phyloP scores from a whole-genome alignment of 1,140 invertebrate genomes.

The Brachionus rotundiformis region DNA sequence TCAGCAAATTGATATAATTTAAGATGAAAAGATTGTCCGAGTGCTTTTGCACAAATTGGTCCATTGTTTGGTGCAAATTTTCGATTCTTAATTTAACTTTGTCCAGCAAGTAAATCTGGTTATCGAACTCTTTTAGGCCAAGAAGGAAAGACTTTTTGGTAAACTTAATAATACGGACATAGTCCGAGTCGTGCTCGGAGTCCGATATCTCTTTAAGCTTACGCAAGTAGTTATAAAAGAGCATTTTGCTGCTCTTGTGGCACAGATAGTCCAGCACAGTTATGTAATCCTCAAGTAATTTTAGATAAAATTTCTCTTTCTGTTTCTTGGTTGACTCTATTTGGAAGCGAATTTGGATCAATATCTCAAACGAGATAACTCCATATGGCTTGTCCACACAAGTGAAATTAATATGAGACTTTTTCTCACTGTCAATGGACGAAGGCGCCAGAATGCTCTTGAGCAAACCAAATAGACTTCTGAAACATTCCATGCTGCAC shows the following conservation, averaged over 20 bases:
- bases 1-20: background rate
- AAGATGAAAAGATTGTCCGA: background rate
- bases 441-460: background rate
- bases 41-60: background rate
- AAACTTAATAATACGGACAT: background rate
- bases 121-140: background rate
- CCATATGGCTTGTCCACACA: conserved; percentile 8
- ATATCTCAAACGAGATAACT: background rate
- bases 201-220: background rate
- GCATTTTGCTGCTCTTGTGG: background rate
- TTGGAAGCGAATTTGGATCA: conserved; percentile 20
- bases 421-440: background rate
- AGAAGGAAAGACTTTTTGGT: conserved; percentile 17
- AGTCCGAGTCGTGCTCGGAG: background rate
- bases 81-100: background rate
- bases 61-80: background rate
- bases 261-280: conserved; percentile 7
- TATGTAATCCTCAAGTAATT: conserved; percentile 1
- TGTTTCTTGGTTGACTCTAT: conserved; percentile 17
- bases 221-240: background rate
- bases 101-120: background rate
- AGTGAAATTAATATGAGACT: background rate
- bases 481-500: background rate
- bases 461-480: background rate
- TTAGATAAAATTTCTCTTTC: conserved; percentile 6